Percentiles rank a stretch among this genome's conserved stretches.
Evolutionary conservation across 1,140 invertebrate genomes (phyloP).

Genomic region (Dendroctonus ponderosae): DNA sequence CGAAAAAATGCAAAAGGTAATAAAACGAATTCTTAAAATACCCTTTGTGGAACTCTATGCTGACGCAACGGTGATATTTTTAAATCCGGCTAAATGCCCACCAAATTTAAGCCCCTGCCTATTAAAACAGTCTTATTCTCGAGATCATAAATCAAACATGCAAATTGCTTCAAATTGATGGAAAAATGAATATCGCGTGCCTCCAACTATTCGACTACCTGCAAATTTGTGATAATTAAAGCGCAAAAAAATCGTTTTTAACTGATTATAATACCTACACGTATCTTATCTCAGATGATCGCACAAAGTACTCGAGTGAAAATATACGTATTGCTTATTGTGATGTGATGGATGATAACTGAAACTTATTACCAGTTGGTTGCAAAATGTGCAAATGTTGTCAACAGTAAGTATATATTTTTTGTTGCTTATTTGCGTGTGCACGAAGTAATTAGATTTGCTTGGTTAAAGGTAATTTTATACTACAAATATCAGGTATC

Average conservation of each 20-base stretch:
- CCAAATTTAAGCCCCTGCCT: conserved; percentile 5
- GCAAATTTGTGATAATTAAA: neutral
- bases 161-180: neutral
- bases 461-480: neutral
- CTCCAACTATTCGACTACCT: neutral
- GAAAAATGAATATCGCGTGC: neutral
- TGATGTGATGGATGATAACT: conserved; percentile 9
- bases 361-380: conserved; percentile 3
- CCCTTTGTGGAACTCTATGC: conserved; percentile 15
- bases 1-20: conserved; percentile 2
- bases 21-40: conserved; percentile 22
- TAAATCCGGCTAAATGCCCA: conserved; percentile 16
- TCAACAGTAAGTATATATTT: conserved; percentile 20
- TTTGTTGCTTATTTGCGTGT: neutral
- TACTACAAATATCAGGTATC: too few species aligned
- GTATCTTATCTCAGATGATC: conserved; percentile 25
- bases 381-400: conserved; percentile 28
- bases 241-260: neutral
- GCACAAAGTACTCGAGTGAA: neutral
- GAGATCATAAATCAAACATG: conserved; percentile 14
- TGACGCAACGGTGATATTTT: conserved; percentile 23
- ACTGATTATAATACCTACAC: conserved; percentile 14
- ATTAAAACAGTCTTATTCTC: conserved; percentile 12
- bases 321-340: conserved; percentile 2
- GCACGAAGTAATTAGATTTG: neutral